These are phyloP conservation scores for Parambassis ranga DNA, from an alignment of 2,797 vertebrate genomes.

Conservation along the genomic window DNA sequence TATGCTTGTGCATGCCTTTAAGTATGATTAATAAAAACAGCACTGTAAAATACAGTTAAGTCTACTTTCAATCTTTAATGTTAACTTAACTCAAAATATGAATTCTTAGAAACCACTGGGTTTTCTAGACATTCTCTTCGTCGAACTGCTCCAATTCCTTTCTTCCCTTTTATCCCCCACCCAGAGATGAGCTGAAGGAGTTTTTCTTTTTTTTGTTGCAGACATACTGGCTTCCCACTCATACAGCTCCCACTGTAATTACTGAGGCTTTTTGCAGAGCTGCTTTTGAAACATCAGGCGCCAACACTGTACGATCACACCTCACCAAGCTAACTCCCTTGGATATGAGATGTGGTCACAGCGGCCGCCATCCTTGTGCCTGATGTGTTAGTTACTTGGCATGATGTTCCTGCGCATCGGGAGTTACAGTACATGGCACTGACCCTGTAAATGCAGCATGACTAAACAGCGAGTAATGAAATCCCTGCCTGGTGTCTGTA, in stretches of 20 bases:
- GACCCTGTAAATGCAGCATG: slow-evolving; percentile 72
- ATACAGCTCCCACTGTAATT: slow-evolving; percentile 52
- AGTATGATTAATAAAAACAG: neutral
- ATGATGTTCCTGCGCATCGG: slow-evolving; percentile 45
- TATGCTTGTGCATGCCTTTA: neutral
- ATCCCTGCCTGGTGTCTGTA: slow-evolving; percentile 68
- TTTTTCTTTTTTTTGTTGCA: slow-evolving; percentile 15
- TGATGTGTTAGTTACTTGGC: slow-evolving; percentile 51
- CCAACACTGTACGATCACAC: slow-evolving; percentile 50
- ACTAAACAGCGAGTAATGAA: slow-evolving; percentile 77
- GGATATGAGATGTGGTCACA: slow-evolving; percentile 42
- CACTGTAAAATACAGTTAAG: neutral
- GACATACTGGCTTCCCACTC: slow-evolving; percentile 38
- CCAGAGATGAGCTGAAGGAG: slow-evolving; percentile 26
- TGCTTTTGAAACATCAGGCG: slow-evolving; percentile 45
- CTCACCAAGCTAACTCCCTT: slow-evolving; percentile 33
- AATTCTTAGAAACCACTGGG: neutral
- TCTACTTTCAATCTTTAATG: too few species aligned
- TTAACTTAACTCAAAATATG: too few species aligned
- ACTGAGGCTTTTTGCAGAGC: slow-evolving; percentile 55
- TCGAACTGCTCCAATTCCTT: neutral
- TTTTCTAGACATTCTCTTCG: neutral
- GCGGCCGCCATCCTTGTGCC: slow-evolving; percentile 13
- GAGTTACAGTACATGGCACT: slow-evolving; percentile 65
- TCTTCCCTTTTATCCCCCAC: slow-evolving; percentile 27